These are phyloP conservation scores for Andricus grossulariae DNA, from an alignment of 1,140 invertebrate species.

Conservation along the genomic window DNA sequence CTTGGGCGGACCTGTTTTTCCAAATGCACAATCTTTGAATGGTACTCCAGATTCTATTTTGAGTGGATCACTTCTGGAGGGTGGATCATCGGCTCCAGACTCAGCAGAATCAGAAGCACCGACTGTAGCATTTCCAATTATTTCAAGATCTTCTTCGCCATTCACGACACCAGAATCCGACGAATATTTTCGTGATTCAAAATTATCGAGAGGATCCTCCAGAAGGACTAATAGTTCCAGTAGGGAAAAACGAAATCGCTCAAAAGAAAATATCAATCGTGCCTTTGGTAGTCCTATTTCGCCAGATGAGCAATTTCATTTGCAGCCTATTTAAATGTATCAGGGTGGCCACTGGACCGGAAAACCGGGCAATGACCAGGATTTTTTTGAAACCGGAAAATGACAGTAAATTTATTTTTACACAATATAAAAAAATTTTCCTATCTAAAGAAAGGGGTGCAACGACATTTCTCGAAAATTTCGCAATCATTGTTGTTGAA, in stretches of 20 bases:
- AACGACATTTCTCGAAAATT: too few species aligned
- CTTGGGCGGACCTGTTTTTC: slow-evolving; percentile 42
- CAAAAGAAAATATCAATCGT: slow-evolving; percentile 41
- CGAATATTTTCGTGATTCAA: slow-evolving; percentile 10
- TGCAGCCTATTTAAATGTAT: slow-evolving; percentile 4
- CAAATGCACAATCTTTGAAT: slow-evolving; percentile 51
- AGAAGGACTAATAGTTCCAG: slow-evolving; percentile 32
- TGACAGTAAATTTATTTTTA: neutral
- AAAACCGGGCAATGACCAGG: too few species aligned
- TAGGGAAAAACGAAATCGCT: neutral
- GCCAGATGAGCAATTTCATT: slow-evolving; percentile 8
- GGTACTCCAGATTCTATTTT: slow-evolving; percentile 62
- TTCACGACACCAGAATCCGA: slow-evolving; percentile 38
- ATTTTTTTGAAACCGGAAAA: neutral
- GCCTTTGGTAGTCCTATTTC: slow-evolving; percentile 64
- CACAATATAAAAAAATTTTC: too few species aligned
- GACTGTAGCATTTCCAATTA: slow-evolving; percentile 57
- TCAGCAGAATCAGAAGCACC: slow-evolving; percentile 59
- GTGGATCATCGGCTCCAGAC: slow-evolving; percentile 49
- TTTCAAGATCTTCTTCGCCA: slow-evolving; percentile 48
- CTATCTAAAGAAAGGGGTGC: too few species aligned
- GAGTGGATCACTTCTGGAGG: slow-evolving; percentile 54
- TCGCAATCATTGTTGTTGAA: too few species aligned
- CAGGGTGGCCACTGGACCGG: neutral
- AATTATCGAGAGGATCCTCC: slow-evolving; percentile 11